Conservation (phyloP, 2,797 vertebrate genomes). For the Fistularia tabacaria region DNA sequence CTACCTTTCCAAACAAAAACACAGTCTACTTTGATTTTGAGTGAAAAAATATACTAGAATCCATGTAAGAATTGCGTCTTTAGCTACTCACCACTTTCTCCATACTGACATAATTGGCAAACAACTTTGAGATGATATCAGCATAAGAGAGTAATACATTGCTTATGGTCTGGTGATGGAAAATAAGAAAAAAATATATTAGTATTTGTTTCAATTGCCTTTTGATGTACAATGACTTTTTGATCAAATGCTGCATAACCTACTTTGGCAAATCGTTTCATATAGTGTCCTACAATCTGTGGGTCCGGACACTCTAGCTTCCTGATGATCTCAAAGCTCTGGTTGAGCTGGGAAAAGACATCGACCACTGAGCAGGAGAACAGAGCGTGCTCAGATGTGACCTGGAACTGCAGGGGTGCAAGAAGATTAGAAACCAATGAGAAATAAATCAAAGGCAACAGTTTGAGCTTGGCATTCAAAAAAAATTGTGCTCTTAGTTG, state of each 20-base stretch:
- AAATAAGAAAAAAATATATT: conserved; percentile 3
- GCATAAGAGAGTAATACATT: conserved; percentile 95
- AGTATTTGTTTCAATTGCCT: not conserved
- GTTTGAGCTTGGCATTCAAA: conserved; percentile 9
- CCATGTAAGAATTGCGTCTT: not conserved
- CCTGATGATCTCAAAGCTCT: conserved; percentile 99
- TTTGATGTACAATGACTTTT: not conserved
- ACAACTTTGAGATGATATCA: conserved; percentile 93
- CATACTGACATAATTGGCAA: conserved; percentile 92
- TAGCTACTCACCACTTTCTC: conserved; percentile 86
- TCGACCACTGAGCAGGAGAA: conserved; percentile 99
- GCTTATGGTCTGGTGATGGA: conserved; percentile 87
- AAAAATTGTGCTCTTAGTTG: too few species aligned
- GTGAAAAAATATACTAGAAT: not conserved
- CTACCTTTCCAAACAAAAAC: too few species aligned
- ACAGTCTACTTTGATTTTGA: too few species aligned
- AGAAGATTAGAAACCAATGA: too few species aligned
- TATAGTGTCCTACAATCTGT: conserved; percentile 96
- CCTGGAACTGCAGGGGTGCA: conserved; percentile 84
- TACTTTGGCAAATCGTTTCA: conserved; percentile 97
- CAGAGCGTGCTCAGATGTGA: conserved; percentile 93
- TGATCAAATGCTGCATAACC: not conserved
- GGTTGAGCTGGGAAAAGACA: conserved; percentile 98
- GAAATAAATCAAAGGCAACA: not conserved
- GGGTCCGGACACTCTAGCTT: conserved; percentile 97